phyloP scores from a whole-genome alignment of 2,888 invertebrate genomes.

The Cosmia pyralina region DNA sequence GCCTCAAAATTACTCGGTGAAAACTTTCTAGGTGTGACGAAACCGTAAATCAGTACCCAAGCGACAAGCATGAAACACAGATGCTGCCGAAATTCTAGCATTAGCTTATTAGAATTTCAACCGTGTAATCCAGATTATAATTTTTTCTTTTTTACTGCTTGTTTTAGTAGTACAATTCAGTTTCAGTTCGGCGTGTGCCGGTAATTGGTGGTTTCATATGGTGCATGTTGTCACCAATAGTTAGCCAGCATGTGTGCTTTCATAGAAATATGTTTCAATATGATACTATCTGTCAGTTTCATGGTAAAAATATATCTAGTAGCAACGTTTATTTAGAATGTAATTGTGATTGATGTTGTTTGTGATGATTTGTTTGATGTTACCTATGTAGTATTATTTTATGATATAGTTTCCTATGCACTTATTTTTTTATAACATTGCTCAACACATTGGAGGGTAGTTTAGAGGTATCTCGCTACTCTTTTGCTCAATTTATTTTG shows the following conservation, averaged over 20 bases:
- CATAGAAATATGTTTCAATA: constrained; percentile 50
- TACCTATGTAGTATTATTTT: neutral
- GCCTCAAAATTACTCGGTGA: neutral
- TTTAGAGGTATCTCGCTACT: neutral
- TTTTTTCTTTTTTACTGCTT: neutral
- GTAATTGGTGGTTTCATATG: constrained; percentile 40
- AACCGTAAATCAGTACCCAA: neutral
- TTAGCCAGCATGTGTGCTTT: constrained; percentile 25
- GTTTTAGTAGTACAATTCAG: constrained; percentile 1
- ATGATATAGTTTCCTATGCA: neutral
- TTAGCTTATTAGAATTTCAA: constrained; percentile 6
- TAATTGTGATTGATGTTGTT: neutral
- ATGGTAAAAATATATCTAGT: neutral
- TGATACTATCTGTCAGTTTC: constrained; percentile 38
- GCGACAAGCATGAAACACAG: constrained; percentile 3
- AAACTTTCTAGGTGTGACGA: neutral
- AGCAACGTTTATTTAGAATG: neutral
- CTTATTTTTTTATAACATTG: neutral
- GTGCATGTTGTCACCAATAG: constrained; percentile 42
- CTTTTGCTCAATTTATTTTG: neutral
- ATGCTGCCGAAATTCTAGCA: constrained; percentile 5
- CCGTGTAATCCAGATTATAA: neutral
- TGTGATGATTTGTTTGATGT: neutral
- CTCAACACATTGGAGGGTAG: neutral
- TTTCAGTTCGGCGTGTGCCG: constrained; percentile 12